phyloP scores from a whole-genome alignment of 2,888 invertebrate species.

The Theodoxus fluviatilis region DNA sequence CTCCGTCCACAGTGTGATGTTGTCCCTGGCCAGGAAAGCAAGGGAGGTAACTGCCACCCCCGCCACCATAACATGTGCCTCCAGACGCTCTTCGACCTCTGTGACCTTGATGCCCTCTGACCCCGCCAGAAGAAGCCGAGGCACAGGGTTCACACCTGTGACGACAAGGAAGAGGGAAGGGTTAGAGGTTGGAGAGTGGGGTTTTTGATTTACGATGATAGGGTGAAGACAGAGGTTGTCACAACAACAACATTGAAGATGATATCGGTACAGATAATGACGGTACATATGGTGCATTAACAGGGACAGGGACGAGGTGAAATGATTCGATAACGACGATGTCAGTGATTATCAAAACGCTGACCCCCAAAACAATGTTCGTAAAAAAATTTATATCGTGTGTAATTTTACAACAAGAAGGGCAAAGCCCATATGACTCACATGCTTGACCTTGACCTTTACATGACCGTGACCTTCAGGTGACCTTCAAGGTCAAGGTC shows the following conservation, averaged over 20 bases:
- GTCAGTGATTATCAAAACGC: background rate
- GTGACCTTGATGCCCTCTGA: constrained; percentile 39
- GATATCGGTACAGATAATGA: background rate
- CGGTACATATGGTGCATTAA: no score
- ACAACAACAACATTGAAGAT: background rate
- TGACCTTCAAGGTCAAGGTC: no score
- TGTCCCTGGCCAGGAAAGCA: constrained; percentile 75
- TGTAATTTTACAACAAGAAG: background rate
- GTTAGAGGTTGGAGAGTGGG: background rate
- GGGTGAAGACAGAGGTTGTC: background rate
- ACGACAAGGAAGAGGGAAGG: constrained; percentile 4
- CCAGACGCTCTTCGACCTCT: constrained; percentile 46
- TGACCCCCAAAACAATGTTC: background rate
- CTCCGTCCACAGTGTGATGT: constrained; percentile 83
- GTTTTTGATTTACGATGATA: background rate
- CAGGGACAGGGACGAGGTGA: background rate
- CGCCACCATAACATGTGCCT: constrained; percentile 39
- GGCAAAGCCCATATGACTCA: background rate
- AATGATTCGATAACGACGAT: background rate
- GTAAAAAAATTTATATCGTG: background rate
- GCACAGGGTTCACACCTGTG: constrained; percentile 77
- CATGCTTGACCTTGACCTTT: no score
- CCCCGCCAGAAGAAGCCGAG: constrained; percentile 77
- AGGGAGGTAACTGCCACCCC: constrained; percentile 70
- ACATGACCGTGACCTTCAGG: no score